Evolutionary conservation across 2,888 invertebrate genomes (phyloP).

Genomic region (Eupithecia abbreviata): DNA sequence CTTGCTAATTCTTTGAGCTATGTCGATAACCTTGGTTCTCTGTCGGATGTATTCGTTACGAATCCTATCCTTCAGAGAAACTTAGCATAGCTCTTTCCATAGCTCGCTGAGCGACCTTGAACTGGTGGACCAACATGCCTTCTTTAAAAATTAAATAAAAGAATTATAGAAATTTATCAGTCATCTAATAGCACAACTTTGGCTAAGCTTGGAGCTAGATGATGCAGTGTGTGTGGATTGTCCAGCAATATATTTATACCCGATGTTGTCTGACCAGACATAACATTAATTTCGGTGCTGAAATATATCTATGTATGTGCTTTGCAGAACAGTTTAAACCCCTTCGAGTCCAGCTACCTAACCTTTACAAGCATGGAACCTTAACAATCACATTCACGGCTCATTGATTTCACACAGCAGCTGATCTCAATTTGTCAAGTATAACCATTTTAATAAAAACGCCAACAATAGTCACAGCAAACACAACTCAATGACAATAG

Average conservation of each 20-base stretch:
- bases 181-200: too few species aligned
- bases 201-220: too few species aligned
- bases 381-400: not conserved
- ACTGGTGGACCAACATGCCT: too few species aligned
- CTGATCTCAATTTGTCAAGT: conserved; percentile 28
- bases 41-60: too few species aligned
- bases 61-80: too few species aligned
- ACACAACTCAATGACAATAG: conserved; percentile 14
- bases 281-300: not conserved
- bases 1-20: too few species aligned
- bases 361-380: not conserved
- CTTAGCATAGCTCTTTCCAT: too few species aligned
- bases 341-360: not conserved
- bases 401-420: conserved; percentile 22
- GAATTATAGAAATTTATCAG: too few species aligned
- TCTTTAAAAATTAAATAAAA: too few species aligned
- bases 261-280: not conserved
- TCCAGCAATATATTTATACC: not conserved
- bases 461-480: conserved; percentile 21
- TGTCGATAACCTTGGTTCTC: too few species aligned
- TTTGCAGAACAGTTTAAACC: not conserved
- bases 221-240: too few species aligned
- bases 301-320: not conserved
- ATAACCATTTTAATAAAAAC: conserved; percentile 19
- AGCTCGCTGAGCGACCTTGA: too few species aligned